Evolutionary conservation across 2,797 vertebrate species (phyloP).

Genomic region (Cyprinodon diabolis): DNA sequence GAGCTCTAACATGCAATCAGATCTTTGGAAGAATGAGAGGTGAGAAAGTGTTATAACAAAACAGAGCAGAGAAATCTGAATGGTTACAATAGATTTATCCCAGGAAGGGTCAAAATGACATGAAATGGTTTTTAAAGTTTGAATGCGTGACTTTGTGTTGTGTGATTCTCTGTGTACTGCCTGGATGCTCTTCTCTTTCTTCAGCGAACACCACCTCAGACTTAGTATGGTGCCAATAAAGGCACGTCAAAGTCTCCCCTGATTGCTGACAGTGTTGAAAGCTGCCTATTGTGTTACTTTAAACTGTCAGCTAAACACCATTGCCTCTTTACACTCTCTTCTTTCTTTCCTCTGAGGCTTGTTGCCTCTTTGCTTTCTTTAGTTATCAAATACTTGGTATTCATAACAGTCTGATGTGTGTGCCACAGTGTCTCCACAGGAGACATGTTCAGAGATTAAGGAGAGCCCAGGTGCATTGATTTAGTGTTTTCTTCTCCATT

Average conservation of each 20-base stretch:
- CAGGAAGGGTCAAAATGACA: constrained; percentile 32
- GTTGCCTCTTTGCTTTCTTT: constrained; percentile 33
- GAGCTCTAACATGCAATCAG: constrained; percentile 45
- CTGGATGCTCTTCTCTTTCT: constrained; percentile 23
- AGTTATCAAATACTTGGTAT: constrained; percentile 47
- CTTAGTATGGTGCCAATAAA: constrained; percentile 24
- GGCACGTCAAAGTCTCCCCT: constrained; percentile 25
- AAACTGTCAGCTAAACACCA: constrained; percentile 47
- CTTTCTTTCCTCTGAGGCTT: constrained; percentile 24
- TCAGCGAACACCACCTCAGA: constrained; percentile 29
- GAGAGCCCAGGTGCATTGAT: constrained; percentile 37
- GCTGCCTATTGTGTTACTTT: constrained; percentile 42
- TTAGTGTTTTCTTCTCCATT: constrained; percentile 33
- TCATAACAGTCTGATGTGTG: constrained; percentile 42
- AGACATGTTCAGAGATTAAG: constrained; percentile 36
- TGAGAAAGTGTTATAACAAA: constrained; percentile 3
- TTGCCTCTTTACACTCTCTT: constrained; percentile 21
- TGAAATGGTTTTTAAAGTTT: constrained; percentile 24
- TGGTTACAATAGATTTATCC: constrained; percentile 12
- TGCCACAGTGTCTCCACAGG: constrained; percentile 33
- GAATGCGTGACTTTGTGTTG: constrained; percentile 17
- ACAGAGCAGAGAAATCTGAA: constrained; percentile 15
- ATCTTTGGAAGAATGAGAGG: constrained; percentile 21
- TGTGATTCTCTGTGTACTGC: constrained; percentile 36
- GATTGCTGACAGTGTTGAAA: constrained; percentile 49